Base-by-base conservation (phyloP, 2,113 vertebrate genomes). In the Epinephelus fuscoguttatus region DNA sequence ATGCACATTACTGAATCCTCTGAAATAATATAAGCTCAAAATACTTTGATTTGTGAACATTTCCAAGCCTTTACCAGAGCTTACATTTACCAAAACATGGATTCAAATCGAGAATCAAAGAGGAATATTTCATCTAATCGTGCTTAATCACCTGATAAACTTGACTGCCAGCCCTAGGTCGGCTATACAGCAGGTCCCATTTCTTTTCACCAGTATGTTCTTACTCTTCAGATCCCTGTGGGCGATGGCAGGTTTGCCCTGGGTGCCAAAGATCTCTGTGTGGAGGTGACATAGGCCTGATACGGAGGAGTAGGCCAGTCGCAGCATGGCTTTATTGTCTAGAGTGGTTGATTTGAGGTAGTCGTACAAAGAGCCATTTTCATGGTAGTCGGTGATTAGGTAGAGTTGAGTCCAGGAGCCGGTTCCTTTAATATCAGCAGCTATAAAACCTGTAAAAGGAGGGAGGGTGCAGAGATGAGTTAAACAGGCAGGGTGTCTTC, bases 191-290 rank as follows among this genome's bases (percentile, higher is more conserved):
- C 98, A 99, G 6, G 97, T 96, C 37, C 98, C 98, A 0, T 99
- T 99, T 91, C 97, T 97, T 94, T 99, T 99, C 89, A 99, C 98
- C 92, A 99, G 91, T 87, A 99, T 97, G 84, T 99, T 99, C 91
- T 99, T 99, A 81, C 97, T 99, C 95, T 99, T 99, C 49, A 99
- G 96, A 82, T 99, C 98, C 55, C 98, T 94, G 90, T 99, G 98
- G 73, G 98, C 97, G 61, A 99, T 99, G 57, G 98, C 98, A 0
- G 98, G 98, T 81, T 99, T 99, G 80, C 98, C 98, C 92, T 99
- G 97, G 13, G 97, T 99, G 63, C 98, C 98, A 37, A 98, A 98
- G 94, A 99, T 99, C 93, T 99, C 98, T 0, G 98, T 99, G 91
- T 99, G 98, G 79, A 99, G 94, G 91, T 99, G 98, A 88, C 97